These are phyloP conservation scores for Riptortus pedestris DNA, from an alignment of 1,140 invertebrate species.

Conservation along the genomic window DNA sequence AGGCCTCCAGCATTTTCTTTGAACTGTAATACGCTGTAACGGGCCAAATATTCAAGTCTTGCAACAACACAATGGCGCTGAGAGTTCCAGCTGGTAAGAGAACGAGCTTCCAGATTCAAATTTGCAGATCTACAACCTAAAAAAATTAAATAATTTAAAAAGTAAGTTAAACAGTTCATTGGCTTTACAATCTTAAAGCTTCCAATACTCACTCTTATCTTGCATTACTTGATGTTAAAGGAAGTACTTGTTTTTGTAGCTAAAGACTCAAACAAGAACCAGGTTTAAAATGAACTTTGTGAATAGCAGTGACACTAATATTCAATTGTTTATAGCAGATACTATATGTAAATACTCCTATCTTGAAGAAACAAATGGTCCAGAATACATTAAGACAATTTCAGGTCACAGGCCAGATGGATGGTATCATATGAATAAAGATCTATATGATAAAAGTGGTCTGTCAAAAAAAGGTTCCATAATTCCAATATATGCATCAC, in stretches of 20 bases:
- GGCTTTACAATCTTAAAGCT: neutral
- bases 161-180: neutral
- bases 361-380: too few species aligned
- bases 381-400: too few species aligned
- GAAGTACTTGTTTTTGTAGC: neutral
- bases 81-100: constrained; percentile 71
- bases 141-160: constrained; percentile 32
- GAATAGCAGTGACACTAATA: too few species aligned
- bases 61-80: constrained; percentile 79
- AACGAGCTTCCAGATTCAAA: constrained; percentile 79
- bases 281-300: too few species aligned
- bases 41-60: constrained; percentile 62
- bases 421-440: too few species aligned
- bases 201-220: neutral
- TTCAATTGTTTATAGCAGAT: too few species aligned
- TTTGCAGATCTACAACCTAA: constrained; percentile 68
- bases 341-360: too few species aligned
- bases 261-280: too few species aligned
- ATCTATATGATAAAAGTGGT: too few species aligned
- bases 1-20: constrained; percentile 72
- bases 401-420: too few species aligned
- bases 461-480: too few species aligned
- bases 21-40: constrained; percentile 64
- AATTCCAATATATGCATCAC: too few species aligned
- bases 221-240: neutral